Conservation (phyloP, 2,113 vertebrate species). For the Corydoras sp. region DNA sequence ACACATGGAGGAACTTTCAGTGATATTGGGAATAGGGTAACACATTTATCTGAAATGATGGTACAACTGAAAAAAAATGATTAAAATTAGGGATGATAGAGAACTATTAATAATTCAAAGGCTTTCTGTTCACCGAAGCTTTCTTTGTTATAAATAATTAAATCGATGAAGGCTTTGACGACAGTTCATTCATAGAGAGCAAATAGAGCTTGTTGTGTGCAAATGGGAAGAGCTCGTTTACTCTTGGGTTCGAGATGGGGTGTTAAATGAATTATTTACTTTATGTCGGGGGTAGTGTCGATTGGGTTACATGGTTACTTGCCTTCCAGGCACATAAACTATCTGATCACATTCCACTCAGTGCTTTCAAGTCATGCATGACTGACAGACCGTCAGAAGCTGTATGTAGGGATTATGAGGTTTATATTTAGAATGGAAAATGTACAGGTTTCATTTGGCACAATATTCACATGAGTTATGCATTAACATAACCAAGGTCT, state of each 20-base stretch:
- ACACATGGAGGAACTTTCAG: conserved; percentile 11
- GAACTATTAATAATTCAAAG: too few species aligned
- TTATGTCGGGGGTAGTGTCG: conserved; percentile 45
- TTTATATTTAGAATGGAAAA: too few species aligned
- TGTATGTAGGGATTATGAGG: too few species aligned
- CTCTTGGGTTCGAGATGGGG: conserved; percentile 32
- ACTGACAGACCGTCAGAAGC: too few species aligned
- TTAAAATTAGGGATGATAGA: too few species aligned
- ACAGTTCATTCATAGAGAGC: conserved; percentile 50
- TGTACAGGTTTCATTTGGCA: too few species aligned
- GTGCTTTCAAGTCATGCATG: conserved; percentile 10
- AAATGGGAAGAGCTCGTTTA: conserved; percentile 39
- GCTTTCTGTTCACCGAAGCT: too few species aligned
- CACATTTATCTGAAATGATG: conserved; percentile 7
- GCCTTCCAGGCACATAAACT: conserved; percentile 39
- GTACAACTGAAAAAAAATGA: conserved; percentile 23
- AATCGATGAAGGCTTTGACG: conserved; percentile 43
- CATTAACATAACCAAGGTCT: too few species aligned
- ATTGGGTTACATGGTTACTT: conserved; percentile 61
- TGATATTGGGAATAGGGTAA: background rate
- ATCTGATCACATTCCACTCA: conserved; percentile 54
- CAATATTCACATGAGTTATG: too few species aligned
- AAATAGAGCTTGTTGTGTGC: conserved; percentile 41
- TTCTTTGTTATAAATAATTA: conserved; percentile 53
- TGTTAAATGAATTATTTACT: conserved; percentile 61